Base-by-base conservation (phyloP, 2,797 vertebrate species). In the Scolopax rusticola region DNA sequence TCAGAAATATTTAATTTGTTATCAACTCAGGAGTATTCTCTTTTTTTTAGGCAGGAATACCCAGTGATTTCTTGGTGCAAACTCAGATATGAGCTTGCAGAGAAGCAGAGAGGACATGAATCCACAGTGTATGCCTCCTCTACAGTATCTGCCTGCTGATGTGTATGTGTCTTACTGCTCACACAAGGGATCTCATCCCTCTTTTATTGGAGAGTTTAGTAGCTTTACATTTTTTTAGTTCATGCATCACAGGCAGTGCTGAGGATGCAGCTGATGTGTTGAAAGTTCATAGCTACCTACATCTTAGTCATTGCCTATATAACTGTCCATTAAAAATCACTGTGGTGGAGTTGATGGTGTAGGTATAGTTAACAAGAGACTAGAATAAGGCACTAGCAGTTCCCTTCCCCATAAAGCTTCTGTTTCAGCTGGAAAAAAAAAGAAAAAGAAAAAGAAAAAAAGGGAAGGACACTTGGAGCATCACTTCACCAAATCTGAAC, bases 391-490 rank as follows among this genome's bases (percentile, higher is more conserved):
- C 1, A 0, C 15, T 12, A 12, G 3, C 4, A 11, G 7, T 54
- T 73, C 60, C 21, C 17, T 77, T 83, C 6, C 50, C 9, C 50
- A 4, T 38, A 15, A 78, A 60, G 4, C 3, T 91, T 63, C n/a
- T 70, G 6, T 57, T 93, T 81, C 32, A 68, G 21, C 17, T 40
- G 20, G 25, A 24, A 12, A 53, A 70, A 53, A 53, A 32, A 20
- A 47, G 36, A 36, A 36, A 36, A 36, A 36, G 36, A 47, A 47
- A 21, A 6, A 20, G 30, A 47, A 63, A 70, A 45, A 43, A 12
- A 4, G 4, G 2, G 9, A 7, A 13, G 0, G 0, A 45, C 6
- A 7, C 15, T 45, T 56, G 33, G 13, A 67, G 59, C 9, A 8
- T 11, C 23, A 23, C 2, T 43, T 64, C 28, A 65, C 6, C 19